Percentiles rank a stretch among this genome's conserved stretches.
phyloP scores from a whole-genome alignment of 2,888 invertebrate species.

The Coelinius sp. region DNA sequence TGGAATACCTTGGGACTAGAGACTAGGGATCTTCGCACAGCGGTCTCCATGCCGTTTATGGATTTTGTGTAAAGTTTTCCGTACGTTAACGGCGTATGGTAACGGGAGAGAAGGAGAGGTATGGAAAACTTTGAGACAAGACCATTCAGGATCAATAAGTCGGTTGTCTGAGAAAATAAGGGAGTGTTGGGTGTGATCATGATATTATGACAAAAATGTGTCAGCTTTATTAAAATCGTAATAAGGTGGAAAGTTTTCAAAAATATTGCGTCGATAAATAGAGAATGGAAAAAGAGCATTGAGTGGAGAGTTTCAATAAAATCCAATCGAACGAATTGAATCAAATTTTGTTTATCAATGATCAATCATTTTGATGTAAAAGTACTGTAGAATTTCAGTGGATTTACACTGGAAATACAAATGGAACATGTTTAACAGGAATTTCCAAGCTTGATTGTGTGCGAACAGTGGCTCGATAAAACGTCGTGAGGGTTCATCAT shows the following conservation, averaged over 20 bases:
- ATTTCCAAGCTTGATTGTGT: conserved; percentile 15
- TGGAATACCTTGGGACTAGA: background rate
- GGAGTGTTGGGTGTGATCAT: background rate
- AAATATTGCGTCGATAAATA: background rate
- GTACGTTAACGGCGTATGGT: background rate
- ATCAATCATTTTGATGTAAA: background rate
- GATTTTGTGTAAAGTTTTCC: background rate
- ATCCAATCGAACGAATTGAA: background rate
- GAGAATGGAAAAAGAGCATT: background rate
- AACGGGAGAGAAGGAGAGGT: background rate
- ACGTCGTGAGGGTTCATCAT: conserved; percentile 6
- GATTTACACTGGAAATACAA: background rate
- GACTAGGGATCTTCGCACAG: background rate
- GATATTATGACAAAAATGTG: background rate
- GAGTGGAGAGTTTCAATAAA: background rate
- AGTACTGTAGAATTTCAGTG: background rate
- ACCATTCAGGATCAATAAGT: background rate
- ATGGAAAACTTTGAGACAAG: background rate
- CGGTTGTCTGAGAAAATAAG: conserved; percentile 1
- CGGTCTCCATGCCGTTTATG: background rate
- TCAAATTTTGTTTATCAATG: background rate
- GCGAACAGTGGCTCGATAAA: conserved; percentile 24
- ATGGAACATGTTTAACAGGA: background rate
- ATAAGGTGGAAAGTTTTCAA: background rate
- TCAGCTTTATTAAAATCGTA: background rate